These are phyloP conservation scores for Hemibagrus guttatus DNA, from an alignment of 2,797 vertebrate species.

Conservation along the genomic window DNA sequence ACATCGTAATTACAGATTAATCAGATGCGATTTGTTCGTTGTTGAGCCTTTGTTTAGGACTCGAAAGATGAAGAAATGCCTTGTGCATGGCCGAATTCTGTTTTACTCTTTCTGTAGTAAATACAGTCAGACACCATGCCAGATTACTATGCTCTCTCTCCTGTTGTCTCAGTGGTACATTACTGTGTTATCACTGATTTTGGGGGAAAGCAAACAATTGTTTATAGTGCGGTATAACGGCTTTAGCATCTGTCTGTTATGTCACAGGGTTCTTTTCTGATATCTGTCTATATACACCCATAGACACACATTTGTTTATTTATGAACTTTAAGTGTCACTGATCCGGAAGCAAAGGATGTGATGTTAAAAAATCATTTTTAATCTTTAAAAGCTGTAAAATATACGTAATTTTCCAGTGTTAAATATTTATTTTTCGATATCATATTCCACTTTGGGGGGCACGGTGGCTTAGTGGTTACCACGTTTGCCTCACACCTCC, in stretches of 20 bases:
- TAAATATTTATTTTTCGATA: background rate
- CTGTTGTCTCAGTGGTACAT: conserved; percentile 9
- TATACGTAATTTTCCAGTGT: background rate
- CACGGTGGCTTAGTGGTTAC: too few species aligned
- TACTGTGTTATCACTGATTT: background rate
- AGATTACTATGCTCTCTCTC: conserved; percentile 62
- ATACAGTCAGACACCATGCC: conserved; percentile 82
- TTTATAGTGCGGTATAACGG: background rate
- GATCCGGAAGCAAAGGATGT: too few species aligned
- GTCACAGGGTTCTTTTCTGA: background rate
- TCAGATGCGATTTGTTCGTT: background rate
- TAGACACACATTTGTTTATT: too few species aligned
- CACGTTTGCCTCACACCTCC: too few species aligned
- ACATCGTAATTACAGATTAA: background rate
- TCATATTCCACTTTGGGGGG: too few species aligned
- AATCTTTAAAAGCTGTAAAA: too few species aligned
- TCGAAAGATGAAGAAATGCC: background rate
- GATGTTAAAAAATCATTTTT: too few species aligned
- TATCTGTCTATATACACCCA: background rate
- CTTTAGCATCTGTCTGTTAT: accelerated
- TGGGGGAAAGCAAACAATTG: conserved; percentile 11
- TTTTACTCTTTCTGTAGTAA: conserved; percentile 67
- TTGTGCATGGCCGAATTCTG: conserved; percentile 82
- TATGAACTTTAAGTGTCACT: too few species aligned
- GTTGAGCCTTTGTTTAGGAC: too few species aligned